Evolutionary conservation across 2,797 vertebrate genomes (phyloP), one percentile per base, ranked within the genome.

Genomic region (Phataginus tricuspis): DNA sequence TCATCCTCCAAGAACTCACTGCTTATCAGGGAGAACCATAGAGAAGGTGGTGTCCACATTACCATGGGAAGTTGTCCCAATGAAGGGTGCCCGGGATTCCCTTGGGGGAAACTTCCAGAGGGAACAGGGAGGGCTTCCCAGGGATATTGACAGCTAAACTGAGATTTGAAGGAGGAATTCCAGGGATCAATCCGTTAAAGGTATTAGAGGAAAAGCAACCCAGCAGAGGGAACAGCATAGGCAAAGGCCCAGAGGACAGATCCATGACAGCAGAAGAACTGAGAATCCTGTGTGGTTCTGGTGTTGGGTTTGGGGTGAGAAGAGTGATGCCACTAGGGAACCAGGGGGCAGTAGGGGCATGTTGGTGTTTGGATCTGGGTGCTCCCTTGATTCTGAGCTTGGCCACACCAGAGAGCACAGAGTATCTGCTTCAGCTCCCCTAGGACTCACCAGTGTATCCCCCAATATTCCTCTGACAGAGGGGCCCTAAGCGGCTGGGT

Each of bases 381-480:
- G 63, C 23, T 71, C 39, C 87, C 31, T 45, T 37, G 55, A 78
- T 39, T 31, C 31, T 19, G 51, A 78, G 14, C 19, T 29, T 79
- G 59, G 34, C 69, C 31, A 34, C 57, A 51, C 34, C 19, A 37
- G 63, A 68, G 25, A 42, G 55, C 37, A 1, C 7, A 5, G 57
- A 29, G 25, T 29, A 2, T 18, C 45, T 16, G 4, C 34, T 77
- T 37, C 31, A 23, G 55, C 42, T n/a, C 57, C 31, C n/a, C 25
- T 0, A 0, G 39, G 19, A 10, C 31, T 42, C 66, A 9, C 42
- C 7, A 11, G 45, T 19, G 4, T 23, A 4, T 27, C 4, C 13
- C 37, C 21, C 4, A 2, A 0, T 12, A 5, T 1, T 39, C 77
- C 34, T 51, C 74, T 7, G 0, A 4, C 2, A 25, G 23, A 42